Evolutionary conservation across 1,140 invertebrate genomes (phyloP).

Genomic region (Drosophila lacertosa): DNA sequence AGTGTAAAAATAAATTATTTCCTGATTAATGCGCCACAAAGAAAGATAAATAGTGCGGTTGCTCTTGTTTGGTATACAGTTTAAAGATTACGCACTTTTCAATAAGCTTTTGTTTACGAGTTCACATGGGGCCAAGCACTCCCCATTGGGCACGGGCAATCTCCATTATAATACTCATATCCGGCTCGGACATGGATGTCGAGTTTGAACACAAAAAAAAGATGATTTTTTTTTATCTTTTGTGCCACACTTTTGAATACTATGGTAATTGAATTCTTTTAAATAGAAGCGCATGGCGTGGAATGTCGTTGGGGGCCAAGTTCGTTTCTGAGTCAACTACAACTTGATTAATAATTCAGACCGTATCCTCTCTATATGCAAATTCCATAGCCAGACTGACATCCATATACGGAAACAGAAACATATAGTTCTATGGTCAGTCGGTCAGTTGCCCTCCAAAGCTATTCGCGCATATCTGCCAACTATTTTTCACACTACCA

Average conservation of each 20-base stretch:
- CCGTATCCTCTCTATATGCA: constrained; percentile 48
- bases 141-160: constrained; percentile 31
- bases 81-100: constrained; percentile 30
- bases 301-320: constrained; percentile 52
- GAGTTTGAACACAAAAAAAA: neutral
- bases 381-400: constrained; percentile 38
- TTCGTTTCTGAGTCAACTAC: constrained; percentile 56
- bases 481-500: constrained; percentile 4
- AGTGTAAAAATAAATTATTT: constrained; percentile 63
- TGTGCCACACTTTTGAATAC: constrained; percentile 39
- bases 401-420: constrained; percentile 17
- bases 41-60: constrained; percentile 22
- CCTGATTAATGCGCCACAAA: constrained; percentile 65
- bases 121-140: constrained; percentile 9
- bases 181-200: constrained; percentile 24
- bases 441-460: constrained; percentile 6
- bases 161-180: constrained; percentile 22
- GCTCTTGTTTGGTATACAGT: too few species aligned
- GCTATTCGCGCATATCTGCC: neutral
- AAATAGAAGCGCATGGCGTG: constrained; percentile 49
- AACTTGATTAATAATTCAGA: constrained; percentile 72
- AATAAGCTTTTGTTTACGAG: constrained; percentile 17
- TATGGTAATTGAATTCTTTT: constrained; percentile 63
- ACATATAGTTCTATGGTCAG: constrained; percentile 8
- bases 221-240: constrained; percentile 24